Evolutionary conservation across 2,113 vertebrate genomes (phyloP), one percentile per base, ranked within the genome.

Genomic region (Heterochromis multidens): DNA sequence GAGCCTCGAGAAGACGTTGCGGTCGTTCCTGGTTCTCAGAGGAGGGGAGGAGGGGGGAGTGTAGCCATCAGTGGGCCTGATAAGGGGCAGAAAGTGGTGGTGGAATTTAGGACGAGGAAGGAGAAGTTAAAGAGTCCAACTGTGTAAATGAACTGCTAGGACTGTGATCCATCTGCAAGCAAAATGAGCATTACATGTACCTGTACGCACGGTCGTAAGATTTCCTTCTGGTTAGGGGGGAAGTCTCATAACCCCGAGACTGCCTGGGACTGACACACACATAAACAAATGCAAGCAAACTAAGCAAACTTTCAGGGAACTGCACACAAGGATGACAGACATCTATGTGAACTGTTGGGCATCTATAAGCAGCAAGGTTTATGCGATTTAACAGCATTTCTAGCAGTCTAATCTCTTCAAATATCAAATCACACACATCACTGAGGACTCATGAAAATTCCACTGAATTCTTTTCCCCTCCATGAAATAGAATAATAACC

Each of bases 1-100:
- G 61, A 99, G 97, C 21, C 99, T 97, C 27, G 99, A 99, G 94
- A 99, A 99, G 89, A 99, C 99, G 0, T 99, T 99, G 72, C 98
- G 97, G 91, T 99, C 99, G 0, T 98, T 99, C 76, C 99, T 98
- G 17, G 97, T 96, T 21, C 99, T 96, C 37, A 98, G 97, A 17
- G 98, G 98, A 27, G 99, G 99, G 40, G 99, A 99, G 0, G 98
- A 97, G 3, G 99, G 99, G 3, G 99, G 99, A 0, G 98, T 99
- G 91, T 97, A 97, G 84, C 97, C 96, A 19, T 99, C 98, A n/a
- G 97, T 85, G 84, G 97, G 96, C 95, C 98, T 99, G 95, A 89
- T 17, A 40, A 29, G 31, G 4, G 13, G 43, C 6, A 4, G 77
- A 61, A 67, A 61, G 23, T n/a, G n/a, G 25, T 49, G 13, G 37